Evolutionary conservation across 1,140 invertebrate species (phyloP), one percentile per base, ranked within the genome.

Genomic region (Hormaphis cornu): DNA sequence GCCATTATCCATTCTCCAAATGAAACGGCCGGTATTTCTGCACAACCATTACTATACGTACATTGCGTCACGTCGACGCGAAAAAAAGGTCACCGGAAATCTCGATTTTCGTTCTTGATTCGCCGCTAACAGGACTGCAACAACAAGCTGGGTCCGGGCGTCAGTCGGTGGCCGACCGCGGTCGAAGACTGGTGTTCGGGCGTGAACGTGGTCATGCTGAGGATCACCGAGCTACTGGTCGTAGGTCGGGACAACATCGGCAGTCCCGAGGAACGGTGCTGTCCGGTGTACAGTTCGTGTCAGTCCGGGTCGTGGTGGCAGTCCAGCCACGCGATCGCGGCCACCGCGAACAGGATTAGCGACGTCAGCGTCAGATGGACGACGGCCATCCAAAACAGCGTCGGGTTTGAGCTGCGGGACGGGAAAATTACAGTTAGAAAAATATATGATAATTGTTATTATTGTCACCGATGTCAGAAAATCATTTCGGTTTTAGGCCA

Each of bases 271-370:
- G 14, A 18, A 37, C 20, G 33, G 0, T 40, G n/a, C n/a, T n/a
- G 20, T 16, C 30, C 42, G 14, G 48, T 54, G 46, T 61, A 52
- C n/a, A 61, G 70, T 42, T 53, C 56, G 20, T 71, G 70, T 71
- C 70, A 71, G 56, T 71, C 70, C 1, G 70, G 70, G 33, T 71
- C 70, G 58, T 71, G 58, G 28, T 24, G 44, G 18, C 46, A 63
- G 33, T 71, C 70, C 42, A 71, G 30, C 56, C 59, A 61, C 1
- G 48, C 35, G 26, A 71, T 63, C 5, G 37, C 58, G 12, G 30
- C 56, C 8, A 71, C 42, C n/a, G 56, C 59, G 28, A 63, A 50
- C 18, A 71, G 46, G 0, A 71, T 18, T 12, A 52, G 46, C 0
- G 56, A 40, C 14, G 70, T 42, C 30, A 71, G 22, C 18, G 50